Base-by-base conservation (phyloP, 2,888 invertebrate species). In the Campoletis raptor region DNA sequence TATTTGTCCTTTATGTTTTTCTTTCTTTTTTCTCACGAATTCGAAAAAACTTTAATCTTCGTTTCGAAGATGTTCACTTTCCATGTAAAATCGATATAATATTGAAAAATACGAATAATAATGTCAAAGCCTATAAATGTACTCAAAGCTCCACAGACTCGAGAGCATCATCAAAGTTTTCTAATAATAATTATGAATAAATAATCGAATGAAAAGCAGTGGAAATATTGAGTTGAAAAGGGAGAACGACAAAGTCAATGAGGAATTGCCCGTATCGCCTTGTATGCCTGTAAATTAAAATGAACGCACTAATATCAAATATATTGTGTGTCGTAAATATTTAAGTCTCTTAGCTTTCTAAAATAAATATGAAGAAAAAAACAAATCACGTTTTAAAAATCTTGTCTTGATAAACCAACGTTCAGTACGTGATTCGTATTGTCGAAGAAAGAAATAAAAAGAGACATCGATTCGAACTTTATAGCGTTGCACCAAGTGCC, bases 401-500 rank as follows among this genome's bases (percentile, higher is more conserved):
- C 73, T n/a, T 61, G 30, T 61, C 61, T 30, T 30, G 66, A 70
- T 70, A n/a, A 61, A 48, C 64, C 24, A 61, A 61, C 30, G 61
- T 30, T 52, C 64, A 48, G 30, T 40, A 61, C 67, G 78, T 24
- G 2, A 24, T 67, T 40, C 64, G 66, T 52, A 40, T 21, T 57
- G 21, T 40, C 66, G 52, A 45, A 36, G 36, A 3, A 40, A 69
- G 9, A 30, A 57, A 80, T 21, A 54, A 37, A n/a, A 42, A 64
- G 24, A 85, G 77, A 70, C 85, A 74, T 87, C 88, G 89, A 89
- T 88, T 89, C 88, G 86, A 90, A 90, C 85, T 70, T 81, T 91
- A 90, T 86, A 86, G 81, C 77, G 90, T 90, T 91, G 92, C 92
- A 91, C 92, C 91, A 92, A 91, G 91, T 91, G 91, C 91, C 92